These are phyloP conservation scores for Phrynosoma blainvillii DNA, from an alignment of 2,113 vertebrate genomes.

Conservation along the genomic window DNA sequence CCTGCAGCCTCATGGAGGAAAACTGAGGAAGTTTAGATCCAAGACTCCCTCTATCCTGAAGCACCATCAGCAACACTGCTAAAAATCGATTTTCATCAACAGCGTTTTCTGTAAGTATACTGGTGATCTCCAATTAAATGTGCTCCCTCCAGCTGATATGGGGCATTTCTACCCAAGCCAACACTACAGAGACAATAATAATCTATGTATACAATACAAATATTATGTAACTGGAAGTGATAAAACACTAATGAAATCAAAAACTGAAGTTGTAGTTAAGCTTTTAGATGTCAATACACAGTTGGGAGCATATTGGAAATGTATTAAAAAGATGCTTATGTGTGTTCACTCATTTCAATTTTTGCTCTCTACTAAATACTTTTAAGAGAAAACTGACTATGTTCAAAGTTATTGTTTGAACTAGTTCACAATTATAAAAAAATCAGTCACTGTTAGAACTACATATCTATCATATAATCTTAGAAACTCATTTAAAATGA, in stretches of 20 bases:
- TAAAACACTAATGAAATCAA: not conserved
- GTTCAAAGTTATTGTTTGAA: not conserved
- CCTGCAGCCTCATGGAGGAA: not conserved
- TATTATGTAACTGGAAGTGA: not conserved
- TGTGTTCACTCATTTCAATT: no score
- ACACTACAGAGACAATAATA: no score
- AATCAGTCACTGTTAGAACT: not conserved
- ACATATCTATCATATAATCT: not conserved
- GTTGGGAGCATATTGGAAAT: not conserved
- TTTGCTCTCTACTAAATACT: no score
- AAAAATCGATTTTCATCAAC: not conserved
- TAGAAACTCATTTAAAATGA: not conserved
- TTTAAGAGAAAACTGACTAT: no score
- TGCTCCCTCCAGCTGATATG: no score
- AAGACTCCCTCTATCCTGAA: no score
- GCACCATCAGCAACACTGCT: not conserved
- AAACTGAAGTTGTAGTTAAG: not conserved
- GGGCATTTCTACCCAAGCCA: no score
- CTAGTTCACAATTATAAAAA: not conserved
- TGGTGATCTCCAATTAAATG: not conserved
- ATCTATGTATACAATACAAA: no score
- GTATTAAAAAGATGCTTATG: not conserved
- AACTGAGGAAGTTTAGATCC: not conserved
- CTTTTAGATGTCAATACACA: not conserved
- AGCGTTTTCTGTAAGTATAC: not conserved